Base-by-base conservation (phyloP, 2,888 invertebrate genomes). In the Drosophila niveifrons region DNA sequence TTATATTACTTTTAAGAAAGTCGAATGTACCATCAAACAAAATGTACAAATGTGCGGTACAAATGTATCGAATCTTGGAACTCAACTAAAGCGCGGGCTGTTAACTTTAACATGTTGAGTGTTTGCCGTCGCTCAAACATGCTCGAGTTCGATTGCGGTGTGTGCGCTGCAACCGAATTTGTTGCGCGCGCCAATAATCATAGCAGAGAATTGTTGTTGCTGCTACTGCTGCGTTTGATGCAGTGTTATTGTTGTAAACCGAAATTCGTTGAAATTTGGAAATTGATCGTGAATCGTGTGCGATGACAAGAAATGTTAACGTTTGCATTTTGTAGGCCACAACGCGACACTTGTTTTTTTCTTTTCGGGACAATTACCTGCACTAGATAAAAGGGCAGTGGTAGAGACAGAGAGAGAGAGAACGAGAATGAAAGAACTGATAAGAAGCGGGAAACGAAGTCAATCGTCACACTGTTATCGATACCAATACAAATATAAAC, bases 401-500 rank as follows among this genome's bases (percentile, higher is more conserved):
- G 28, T 18, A 18, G 13, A 9, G 7, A 41, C n/a, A 44, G 4
- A 9, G 31, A 18, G 17, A 1, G 36, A 34, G 10, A 34, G 29
- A 31, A 9, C 2, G 29, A 31, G 34, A 36, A 36, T 3, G 36
- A 36, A 4, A 17, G 15, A n/a, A 36, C 68, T 62, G 75, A 75
- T 75, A 75, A 69, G 57, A 41, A 47, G 43, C 44, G 53, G 44
- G 53, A 44, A 74, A 57, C 52, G 62, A 66, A 72, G 75, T 67
- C 78, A 75, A 78, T 78, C 73, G 53, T 58, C 59, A 28, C 4
- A 44, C 10, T 52, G 78, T 48, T 72, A 75, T 78, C 78, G 78
- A 73, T 67, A 51, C 66, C 10, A 71, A 39, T 13, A 48, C 51
- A 46, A 47, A 50, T n/a, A 61, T 57, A 67, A 66, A 53, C 50